Evolutionary conservation across 2,113 vertebrate genomes (phyloP).

Genomic region (Delphinapterus leucas): DNA sequence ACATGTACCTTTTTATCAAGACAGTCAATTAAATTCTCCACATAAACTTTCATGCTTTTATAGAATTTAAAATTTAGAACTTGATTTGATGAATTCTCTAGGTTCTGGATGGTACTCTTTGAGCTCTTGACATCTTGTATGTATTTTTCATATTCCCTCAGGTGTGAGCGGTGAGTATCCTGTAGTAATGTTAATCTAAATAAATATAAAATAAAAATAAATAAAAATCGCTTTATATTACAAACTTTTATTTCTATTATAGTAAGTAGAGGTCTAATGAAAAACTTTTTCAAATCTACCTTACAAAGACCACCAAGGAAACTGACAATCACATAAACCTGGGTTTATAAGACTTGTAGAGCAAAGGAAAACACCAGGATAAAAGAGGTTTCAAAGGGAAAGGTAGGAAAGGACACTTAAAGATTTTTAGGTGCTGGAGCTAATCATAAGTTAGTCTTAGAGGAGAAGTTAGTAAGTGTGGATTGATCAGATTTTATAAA

Average conservation of each 20-base stretch:
- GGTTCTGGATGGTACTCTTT: conserved; percentile 80
- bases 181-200: conserved; percentile 87
- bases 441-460: not conserved
- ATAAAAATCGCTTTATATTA: conserved; percentile 24
- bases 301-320: not conserved
- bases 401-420: not conserved
- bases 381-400: not conserved
- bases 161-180: conserved; percentile 89
- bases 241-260: not conserved
- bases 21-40: conserved; percentile 92
- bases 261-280: not conserved
- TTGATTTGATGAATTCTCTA: conserved; percentile 84
- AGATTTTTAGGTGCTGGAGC: not conserved
- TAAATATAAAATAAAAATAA: not conserved
- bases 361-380: not conserved
- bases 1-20: conserved; percentile 91
- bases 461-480: not conserved
- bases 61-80: conserved; percentile 90
- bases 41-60: conserved; percentile 87
- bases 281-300: not conserved
- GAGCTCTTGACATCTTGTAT: conserved; percentile 85
- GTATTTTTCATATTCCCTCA: conserved; percentile 89
- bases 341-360: not conserved
- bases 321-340: not conserved
- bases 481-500: not conserved